Base-by-base conservation (phyloP, 1,140 invertebrate species). In the Nymphalis io region DNA sequence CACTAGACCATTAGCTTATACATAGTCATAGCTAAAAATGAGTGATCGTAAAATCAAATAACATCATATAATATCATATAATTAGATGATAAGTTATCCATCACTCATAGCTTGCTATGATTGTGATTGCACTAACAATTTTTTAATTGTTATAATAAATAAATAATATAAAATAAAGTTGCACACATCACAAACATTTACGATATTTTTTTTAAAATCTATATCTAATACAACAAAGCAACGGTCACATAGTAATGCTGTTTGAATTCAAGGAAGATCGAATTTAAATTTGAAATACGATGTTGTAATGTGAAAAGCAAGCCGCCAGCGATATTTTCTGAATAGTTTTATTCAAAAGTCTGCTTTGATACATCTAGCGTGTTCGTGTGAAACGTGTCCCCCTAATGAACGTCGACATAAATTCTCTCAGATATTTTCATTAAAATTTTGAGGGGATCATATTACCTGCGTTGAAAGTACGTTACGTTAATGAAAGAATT, bases 401-500 rank as follows among this genome's bases (percentile, higher is more conserved):
- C 74, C 71, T 82, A 87, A 84, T 85, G 77, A 85, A 85, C 69
- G 79, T 74, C 68, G 42, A 74, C 66, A 83, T 86, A 85, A 85
- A 86, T 88, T 72, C 74, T 68, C 76, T 57, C 68, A 84, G 80
- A 84, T 84, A 87, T 87, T 87, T 87, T 82, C 79, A 85, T 85
- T 87, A 80, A 83, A 85, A 83, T 80, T 88, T 84, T 75, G 76
- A 73, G 71, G 75, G 75, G 75, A 66, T 84, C 81, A 74, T 84
- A 85, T 81, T 79, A 75, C 77, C 73, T 71, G 74, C 44, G 70
- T 67, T 71, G 70, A 70, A 80, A 80, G 79, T 82, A 81, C 79
- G 79, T 73, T 69, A 76, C 72, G 69, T 78, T 86, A 85, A 88
- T 88, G 85, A 86, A 81, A 82, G 77, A 78, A 86, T 88, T 85